Evolutionary conservation across 2,888 invertebrate genomes (phyloP), one percentile per base, ranked within the genome.

Genomic region (Platycheirus rosarum): DNA sequence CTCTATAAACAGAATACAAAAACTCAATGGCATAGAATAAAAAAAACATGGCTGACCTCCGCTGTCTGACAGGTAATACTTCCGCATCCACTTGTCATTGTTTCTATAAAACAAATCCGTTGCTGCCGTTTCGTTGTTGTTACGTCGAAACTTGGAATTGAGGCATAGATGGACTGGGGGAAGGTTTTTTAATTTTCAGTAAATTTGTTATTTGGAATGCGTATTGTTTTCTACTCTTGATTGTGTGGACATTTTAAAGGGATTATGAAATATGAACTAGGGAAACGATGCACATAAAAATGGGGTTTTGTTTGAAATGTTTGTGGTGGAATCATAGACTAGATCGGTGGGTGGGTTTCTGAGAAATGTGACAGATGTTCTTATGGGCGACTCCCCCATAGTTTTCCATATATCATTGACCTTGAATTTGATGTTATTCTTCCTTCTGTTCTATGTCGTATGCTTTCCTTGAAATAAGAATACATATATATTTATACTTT

Each of bases 251-350:
- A 16, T 44, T 60, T 60, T 46, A 13, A 55, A 65, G 35, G 37
- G 44, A 49, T 57, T 26, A 68, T 71, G 60, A 20, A 71, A 77
- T 53, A 37, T 65, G 46, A 77, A 51, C 57, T 26, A n/a, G n/a
- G n/a, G n/a, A n/a, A 42, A 71, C 48, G 23, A 42, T 32, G 8
- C 29, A 32, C 8, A 32, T 7, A 32, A 8, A 32, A 1, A 32
- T 32, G 8, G 11, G 44, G 29, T 26, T 51, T 71, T 51, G 40
- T 63, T 62, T 51, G 60, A 53, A 23, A 76, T 76, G 69, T 20
- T 42, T 57, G 40, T 23, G 57, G 57, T 60, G 6, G 26, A 42
- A n/a, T 40, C 13, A 14, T 57, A 26, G 26, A 57, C 2, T 23
- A 23, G 3, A 2, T 23, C 6, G 23, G 23, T 2, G 23, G 23